Evolutionary conservation across 2,797 vertebrate species (phyloP), one percentile per base, ranked within the genome.

Genomic region (Enteromius trimaculatus): DNA sequence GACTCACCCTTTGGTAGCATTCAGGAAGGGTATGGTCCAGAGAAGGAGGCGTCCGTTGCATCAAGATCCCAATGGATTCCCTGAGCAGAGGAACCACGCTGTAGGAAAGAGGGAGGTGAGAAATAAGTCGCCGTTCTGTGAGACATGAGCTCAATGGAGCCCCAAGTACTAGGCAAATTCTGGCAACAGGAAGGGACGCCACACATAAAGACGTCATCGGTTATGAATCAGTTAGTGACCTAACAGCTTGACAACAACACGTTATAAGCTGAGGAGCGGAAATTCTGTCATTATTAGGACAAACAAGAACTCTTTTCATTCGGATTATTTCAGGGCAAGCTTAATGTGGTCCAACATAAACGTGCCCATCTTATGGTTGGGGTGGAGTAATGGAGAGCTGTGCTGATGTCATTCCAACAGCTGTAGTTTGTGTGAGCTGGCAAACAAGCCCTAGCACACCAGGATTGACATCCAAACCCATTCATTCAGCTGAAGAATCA

Each of bases 11-110:
- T 93, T 99, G 98, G 91, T 98, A 99, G 91, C 97, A 98, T 88
- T 97, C 96, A 44, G 98, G 98, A 82, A 99, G 94, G n/a, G 85
- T 51, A 0, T 92, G 91, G 92, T 99, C 98, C 88, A 99, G 91
- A 0, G 94, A 84, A 0, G 96, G 96, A 49, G 98, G 98, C 8
- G 97, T 99, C 80, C 98, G 93, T 91, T 99, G 98, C 98, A 99
- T 99, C 91, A 99, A 90, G 92, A 99, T 98, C 60, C 97, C 97
- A 72, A 99, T 96, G 65, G 97, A 99, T 82, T 99, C 96, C 90
- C 87, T 96, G 86, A 99, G 90, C 87, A 99, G 93, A 5, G 98
- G 98, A 89, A 99, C 96, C 89, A 99, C 98, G 80, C 98, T 99
- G 90, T 44, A 87, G 89, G 14, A 31, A 76, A 89, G 69, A 84